These are phyloP conservation scores for Stenopsyche tienmushanensis DNA, from an alignment of 1,140 invertebrate genomes.

Conservation along the genomic window DNA sequence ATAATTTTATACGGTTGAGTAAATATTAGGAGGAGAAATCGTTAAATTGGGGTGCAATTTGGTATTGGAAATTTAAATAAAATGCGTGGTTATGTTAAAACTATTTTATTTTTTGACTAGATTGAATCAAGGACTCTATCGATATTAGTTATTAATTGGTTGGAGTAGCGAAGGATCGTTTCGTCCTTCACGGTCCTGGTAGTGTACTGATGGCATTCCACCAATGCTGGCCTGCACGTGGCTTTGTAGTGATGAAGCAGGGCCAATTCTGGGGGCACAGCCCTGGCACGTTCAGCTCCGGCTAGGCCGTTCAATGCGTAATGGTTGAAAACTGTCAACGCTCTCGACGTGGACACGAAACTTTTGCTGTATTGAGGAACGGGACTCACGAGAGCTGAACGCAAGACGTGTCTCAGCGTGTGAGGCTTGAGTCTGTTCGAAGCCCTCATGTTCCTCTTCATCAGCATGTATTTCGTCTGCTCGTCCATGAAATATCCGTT, in stretches of 20 bases:
- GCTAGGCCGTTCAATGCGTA: slow-evolving; percentile 65
- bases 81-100: too few species aligned
- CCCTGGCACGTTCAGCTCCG: slow-evolving; percentile 35
- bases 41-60: too few species aligned
- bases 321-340: slow-evolving; percentile 73
- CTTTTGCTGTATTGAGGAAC: slow-evolving; percentile 70
- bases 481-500: slow-evolving; percentile 42
- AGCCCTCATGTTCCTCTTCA: slow-evolving; percentile 45
- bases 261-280: slow-evolving; percentile 19
- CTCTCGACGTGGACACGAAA: slow-evolving; percentile 64
- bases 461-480: slow-evolving; percentile 47
- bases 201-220: slow-evolving; percentile 37
- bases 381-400: slow-evolving; percentile 61
- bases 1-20: too few species aligned
- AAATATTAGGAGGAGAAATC: too few species aligned
- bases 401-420: slow-evolving; percentile 50
- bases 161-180: slow-evolving; percentile 25
- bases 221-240: slow-evolving; percentile 33
- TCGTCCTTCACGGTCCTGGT: slow-evolving; percentile 13
- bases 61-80: too few species aligned
- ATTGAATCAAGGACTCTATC: slow-evolving; percentile 38
- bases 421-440: slow-evolving; percentile 45
- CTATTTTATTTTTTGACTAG: slow-evolving; percentile 37
- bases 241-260: slow-evolving; percentile 39
- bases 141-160: slow-evolving; percentile 25